These are phyloP conservation scores for Cervus canadensis DNA, from an alignment of 2,113 vertebrate genomes.

Conservation along the genomic window DNA sequence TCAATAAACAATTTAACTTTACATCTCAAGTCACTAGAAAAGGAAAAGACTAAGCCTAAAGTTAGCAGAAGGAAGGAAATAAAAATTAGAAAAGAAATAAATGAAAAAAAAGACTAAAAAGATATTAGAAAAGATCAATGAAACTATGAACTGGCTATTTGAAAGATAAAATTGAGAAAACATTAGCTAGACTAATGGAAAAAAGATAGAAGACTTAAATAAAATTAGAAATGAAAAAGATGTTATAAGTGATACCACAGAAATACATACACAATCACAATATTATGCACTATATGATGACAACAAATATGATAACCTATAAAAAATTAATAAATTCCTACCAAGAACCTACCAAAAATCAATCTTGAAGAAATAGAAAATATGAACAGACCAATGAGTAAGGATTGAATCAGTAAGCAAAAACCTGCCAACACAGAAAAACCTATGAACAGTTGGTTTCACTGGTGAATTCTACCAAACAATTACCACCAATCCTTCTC, in stretches of 20 bases:
- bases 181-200: neutral
- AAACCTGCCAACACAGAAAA: neutral
- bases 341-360: neutral
- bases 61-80: neutral
- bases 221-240: neutral
- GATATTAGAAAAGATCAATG: neutral
- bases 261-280: neutral
- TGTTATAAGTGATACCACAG: neutral
- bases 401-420: neutral
- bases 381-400: neutral
- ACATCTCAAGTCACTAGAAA: neutral
- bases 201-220: neutral
- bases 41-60: neutral
- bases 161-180: neutral
- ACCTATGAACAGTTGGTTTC: neutral
- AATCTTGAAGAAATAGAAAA: neutral
- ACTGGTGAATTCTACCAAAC: neutral
- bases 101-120: neutral
- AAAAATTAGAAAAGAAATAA: neutral
- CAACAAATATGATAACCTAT: neutral
- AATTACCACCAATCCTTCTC: neutral
- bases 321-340: neutral
- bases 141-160: neutral
- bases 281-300: neutral
- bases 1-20: neutral